Conservation (phyloP, 2,113 vertebrate species). For the Pachyramphus minor region DNA sequence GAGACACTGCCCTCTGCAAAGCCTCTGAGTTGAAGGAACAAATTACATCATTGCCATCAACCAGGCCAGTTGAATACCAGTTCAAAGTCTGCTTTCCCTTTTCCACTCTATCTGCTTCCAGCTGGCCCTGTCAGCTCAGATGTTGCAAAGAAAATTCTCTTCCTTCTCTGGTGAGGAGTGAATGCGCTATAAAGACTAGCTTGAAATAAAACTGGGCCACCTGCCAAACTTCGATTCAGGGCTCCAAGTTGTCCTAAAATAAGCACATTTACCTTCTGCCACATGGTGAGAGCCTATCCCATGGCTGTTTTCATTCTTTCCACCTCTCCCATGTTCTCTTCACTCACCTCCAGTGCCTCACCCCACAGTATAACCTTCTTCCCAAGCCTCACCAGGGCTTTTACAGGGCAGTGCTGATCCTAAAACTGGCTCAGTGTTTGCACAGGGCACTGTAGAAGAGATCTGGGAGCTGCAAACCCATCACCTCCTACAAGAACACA, state of each 20-base stretch:
- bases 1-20: neutral
- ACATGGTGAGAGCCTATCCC: neutral
- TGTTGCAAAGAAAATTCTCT: conserved; percentile 4
- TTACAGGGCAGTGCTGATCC: neutral
- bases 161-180: neutral
- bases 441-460: neutral
- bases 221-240: neutral
- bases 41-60: neutral
- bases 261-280: neutral
- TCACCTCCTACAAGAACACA: neutral
- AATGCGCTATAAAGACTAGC: neutral
- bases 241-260: conserved; percentile 9
- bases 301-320: neutral
- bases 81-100: neutral
- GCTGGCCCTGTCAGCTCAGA: neutral
- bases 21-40: neutral
- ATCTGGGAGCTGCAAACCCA: neutral
- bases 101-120: neutral
- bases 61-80: neutral
- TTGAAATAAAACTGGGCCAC: conserved; percentile 30
- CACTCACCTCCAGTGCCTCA: neutral
- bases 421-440: neutral
- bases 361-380: neutral
- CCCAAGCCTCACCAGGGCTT: neutral
- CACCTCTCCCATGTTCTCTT: neutral